Evolutionary conservation across 37 sponge, comb jelly and placozoan species (phyloP).

Genomic region (Cliona cf. orientalis): DNA sequence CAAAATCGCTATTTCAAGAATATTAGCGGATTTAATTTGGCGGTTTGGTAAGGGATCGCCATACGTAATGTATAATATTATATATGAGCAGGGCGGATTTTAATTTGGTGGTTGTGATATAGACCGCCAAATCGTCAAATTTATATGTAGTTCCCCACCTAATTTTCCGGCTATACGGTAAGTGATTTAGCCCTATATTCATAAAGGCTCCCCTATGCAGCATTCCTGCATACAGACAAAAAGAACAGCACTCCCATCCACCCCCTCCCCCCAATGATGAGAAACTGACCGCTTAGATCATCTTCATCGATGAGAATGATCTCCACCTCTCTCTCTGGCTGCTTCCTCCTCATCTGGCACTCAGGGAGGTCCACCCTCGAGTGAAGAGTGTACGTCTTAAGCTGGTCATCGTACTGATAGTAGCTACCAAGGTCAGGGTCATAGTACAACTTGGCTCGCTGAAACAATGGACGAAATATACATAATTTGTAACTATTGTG

Average conservation of each 20-base stretch:
- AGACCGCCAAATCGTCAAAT: no score
- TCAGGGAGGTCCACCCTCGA: conserved; percentile 46
- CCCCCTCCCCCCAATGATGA: neutral
- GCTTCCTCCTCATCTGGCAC: neutral
- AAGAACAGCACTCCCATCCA: no score
- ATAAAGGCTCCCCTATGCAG: neutral
- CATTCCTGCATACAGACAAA: neutral
- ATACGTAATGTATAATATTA: no score
- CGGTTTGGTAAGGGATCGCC: no score
- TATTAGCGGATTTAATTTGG: no score
- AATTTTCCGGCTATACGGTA: no score
- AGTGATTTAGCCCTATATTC: neutral
- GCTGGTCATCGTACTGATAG: conserved; percentile 65
- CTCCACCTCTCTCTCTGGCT: neutral
- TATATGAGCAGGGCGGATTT: no score
- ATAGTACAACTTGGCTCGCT: conserved; percentile 71
- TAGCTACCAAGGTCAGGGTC: conserved; percentile 56
- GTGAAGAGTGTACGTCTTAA: conserved; percentile 58
- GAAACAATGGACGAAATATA: neutral
- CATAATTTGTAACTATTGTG: neutral
- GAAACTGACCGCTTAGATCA: conserved; percentile 12
- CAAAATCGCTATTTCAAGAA: no score
- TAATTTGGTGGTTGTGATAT: no score
- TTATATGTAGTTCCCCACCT: no score
- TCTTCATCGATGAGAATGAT: conserved; percentile 17